A percentile compares a stretch with the other conserved stretches of the same genome.
Evolutionary conservation across 2,113 vertebrate species (phyloP).

Genomic region (Dipodomys spectabilis): DNA sequence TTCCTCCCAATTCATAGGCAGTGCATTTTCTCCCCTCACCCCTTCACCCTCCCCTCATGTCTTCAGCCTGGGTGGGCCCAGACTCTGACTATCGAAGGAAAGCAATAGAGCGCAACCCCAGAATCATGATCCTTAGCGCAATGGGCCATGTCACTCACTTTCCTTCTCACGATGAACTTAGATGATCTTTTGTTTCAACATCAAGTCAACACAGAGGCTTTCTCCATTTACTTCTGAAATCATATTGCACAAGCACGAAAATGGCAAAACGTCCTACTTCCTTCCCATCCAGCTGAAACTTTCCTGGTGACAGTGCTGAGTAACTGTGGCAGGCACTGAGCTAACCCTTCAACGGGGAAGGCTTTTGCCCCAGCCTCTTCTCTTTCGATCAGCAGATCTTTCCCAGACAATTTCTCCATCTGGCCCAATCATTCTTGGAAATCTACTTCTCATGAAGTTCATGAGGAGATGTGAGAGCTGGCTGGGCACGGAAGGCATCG

Average conservation of each 20-base stretch:
- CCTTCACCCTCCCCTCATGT: accelerated
- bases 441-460: constrained; percentile 76
- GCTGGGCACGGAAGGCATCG: background rate
- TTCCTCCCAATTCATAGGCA: background rate
- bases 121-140: accelerated
- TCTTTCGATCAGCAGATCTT: constrained; percentile 80
- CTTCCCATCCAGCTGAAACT: constrained; percentile 83
- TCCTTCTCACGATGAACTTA: constrained; percentile 56
- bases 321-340: constrained; percentile 84
- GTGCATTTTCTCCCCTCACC: accelerated
- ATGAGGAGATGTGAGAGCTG: constrained; percentile 67
- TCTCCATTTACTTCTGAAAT: constrained; percentile 80
- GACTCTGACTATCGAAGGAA: background rate
- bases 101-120: background rate
- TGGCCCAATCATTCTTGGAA: constrained; percentile 84
- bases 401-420: constrained; percentile 84
- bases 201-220: constrained; percentile 65
- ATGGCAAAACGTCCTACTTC: constrained; percentile 83
- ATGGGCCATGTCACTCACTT: background rate
- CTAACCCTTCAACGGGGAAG: constrained; percentile 83
- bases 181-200: constrained; percentile 76
- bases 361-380: constrained; percentile 76
- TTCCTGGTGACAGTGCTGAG: constrained; percentile 83
- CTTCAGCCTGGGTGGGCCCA: background rate
- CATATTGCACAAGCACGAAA: constrained; percentile 82